Evolutionary conservation across 2,888 invertebrate species (phyloP).

Genomic region (Lasioglossum leucozonium): DNA sequence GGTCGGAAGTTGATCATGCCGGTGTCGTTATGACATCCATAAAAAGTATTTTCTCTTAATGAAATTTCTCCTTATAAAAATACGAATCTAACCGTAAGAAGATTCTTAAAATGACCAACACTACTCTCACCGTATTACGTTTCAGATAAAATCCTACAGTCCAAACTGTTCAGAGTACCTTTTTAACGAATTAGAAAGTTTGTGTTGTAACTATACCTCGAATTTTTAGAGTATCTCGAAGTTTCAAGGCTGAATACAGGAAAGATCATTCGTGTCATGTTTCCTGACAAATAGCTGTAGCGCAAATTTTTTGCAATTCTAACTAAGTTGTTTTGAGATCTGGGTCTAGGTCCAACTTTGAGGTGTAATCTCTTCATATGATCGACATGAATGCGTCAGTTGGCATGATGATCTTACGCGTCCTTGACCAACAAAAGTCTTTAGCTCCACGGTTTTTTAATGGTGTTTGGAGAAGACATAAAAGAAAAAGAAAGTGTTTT

Average conservation of each 20-base stretch:
- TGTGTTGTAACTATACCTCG: background rate
- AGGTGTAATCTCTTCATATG: background rate
- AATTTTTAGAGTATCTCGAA: background rate
- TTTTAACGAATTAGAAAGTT: constrained; percentile 6
- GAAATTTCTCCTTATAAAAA: background rate
- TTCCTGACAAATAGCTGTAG: background rate
- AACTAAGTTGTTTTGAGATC: background rate
- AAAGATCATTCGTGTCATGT: background rate
- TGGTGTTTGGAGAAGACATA: background rate
- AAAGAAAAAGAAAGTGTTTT: background rate
- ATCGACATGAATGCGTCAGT: background rate
- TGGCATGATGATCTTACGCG: background rate
- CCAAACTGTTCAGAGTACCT: background rate
- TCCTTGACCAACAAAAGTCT: background rate
- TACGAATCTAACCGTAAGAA: background rate
- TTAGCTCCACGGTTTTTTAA: background rate
- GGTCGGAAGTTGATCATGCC: background rate
- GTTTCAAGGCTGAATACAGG: background rate
- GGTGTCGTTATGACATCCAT: background rate
- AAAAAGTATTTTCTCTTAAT: background rate
- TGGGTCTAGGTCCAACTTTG: background rate
- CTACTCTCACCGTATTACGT: background rate
- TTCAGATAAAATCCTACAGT: background rate
- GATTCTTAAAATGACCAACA: background rate
- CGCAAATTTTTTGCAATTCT: background rate